Evolutionary conservation across 2,888 invertebrate species (phyloP), one percentile per base, ranked within the genome.

Genomic region (Epirrhoe tristata): DNA sequence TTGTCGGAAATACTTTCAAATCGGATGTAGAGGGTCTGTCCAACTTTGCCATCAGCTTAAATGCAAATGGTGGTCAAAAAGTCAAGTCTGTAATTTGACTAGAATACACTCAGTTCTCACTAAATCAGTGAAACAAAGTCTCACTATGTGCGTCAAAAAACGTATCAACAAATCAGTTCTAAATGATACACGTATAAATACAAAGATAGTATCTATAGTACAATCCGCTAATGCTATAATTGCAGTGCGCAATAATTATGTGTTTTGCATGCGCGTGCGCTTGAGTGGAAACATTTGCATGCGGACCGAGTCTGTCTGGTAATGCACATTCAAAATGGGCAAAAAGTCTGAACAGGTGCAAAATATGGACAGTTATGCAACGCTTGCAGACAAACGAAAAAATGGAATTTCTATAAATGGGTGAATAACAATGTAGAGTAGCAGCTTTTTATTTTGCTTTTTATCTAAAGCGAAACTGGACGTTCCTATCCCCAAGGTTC

Each of bases 171-270:
- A 63, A 69, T 57, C 58, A 53, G 14, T 48, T 52, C 48, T 66
- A 66, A 66, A 55, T 53, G 66, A 62, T 62, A 62, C 66, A 62
- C 50, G 32, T 50, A 46, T 60, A 62, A 24, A 66, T 66, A 61
- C 54, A n/a, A 46, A 65, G 58, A 69, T 65, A 31, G 31, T 58
- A 58, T 69, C 60, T 64, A 58, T 39, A 55, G 58, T 55, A 63
- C 55, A 53, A 60, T 54, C 54, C 46, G 62, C 62, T 63, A 66
- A 69, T 69, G 59, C 56, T 59, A 50, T 69, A 69, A 69, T 69
- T 62, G 48, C 59, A 56, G 58, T 63, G 65, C 59, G 56, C 51
- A 65, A 56, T 63, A 64, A 66, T 66, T 31, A 59, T 63, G 62
- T 53, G 43, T 50, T 66, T 63, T 51, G 66, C 56, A 66, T 63